A percentile compares a stretch with the other conserved stretches of the same genome.
Evolutionary conservation across 2,113 vertebrate species (phyloP).

Genomic region (Colistium nudipinnis): DNA sequence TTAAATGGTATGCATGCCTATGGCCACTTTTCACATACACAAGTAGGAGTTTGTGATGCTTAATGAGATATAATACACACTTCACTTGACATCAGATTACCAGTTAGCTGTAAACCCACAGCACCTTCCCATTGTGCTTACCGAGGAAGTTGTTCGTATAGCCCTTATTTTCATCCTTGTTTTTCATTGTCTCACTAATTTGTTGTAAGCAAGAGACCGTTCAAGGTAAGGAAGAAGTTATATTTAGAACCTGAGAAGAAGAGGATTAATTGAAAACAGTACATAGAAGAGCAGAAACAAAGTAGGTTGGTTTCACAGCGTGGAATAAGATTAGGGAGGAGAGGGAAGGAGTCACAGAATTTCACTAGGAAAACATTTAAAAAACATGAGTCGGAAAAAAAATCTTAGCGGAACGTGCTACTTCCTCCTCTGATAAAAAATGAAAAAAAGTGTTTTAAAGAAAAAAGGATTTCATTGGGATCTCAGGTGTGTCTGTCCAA

Average conservation of each 20-base stretch:
- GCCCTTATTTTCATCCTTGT: conserved; percentile 23
- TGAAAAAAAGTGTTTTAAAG: not conserved
- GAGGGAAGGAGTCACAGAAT: conserved; percentile 9
- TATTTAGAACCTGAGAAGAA: conserved; percentile 28
- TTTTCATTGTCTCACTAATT: conserved; percentile 23
- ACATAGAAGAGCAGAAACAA: not conserved
- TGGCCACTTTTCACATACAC: conserved; percentile 23
- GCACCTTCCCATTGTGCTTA: not conserved
- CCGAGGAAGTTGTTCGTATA: not conserved
- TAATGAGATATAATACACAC: conserved; percentile 34
- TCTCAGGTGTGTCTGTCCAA: conserved; percentile 35
- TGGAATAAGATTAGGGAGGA: not conserved
- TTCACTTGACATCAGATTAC: conserved; percentile 9
- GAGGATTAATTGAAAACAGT: conserved; percentile 26
- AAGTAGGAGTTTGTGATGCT: conserved; percentile 23
- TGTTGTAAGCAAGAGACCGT: conserved; percentile 25
- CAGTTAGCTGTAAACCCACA: not conserved
- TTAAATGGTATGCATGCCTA: conserved; percentile 63
- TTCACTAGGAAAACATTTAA: not conserved
- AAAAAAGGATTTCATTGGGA: too few relatives aligned
- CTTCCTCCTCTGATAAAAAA: not conserved
- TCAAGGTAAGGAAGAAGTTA: conserved; percentile 5
- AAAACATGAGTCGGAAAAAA: not conserved
- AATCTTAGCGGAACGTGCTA: not conserved
- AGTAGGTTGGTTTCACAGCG: not conserved